phyloP scores from a whole-genome alignment of 2,888 invertebrate genomes.

The Rotaria socialis region DNA sequence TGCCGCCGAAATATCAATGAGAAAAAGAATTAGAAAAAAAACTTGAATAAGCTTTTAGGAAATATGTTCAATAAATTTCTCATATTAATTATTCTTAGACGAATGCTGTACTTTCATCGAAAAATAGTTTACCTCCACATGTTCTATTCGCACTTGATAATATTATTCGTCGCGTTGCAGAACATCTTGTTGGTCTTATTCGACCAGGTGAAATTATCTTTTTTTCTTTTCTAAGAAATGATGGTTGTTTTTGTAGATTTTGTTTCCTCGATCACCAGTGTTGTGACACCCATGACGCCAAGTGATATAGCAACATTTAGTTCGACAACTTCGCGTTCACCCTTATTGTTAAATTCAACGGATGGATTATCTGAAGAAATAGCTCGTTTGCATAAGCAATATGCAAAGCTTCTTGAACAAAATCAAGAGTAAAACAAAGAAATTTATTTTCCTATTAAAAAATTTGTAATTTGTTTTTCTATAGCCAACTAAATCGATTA shows the following conservation, averaged over 20 bases:
- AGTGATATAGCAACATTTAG: not conserved
- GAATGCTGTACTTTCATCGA: not conserved
- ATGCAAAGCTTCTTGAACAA: not conserved
- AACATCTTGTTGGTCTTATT: constrained; percentile 22
- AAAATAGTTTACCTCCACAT: constrained; percentile 2
- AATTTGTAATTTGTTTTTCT: not conserved
- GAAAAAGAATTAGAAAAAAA: too few species aligned
- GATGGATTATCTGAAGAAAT: not conserved
- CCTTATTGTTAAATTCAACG: not conserved
- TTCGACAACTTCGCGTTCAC: not conserved
- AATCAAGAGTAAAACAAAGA: not conserved
- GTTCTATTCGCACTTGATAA: constrained; percentile 36
- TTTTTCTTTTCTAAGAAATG: not conserved
- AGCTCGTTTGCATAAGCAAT: not conserved
- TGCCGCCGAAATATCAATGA: too few species aligned
- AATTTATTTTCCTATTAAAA: not conserved
- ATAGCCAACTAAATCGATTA: not conserved
- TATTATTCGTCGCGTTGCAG: constrained; percentile 21
- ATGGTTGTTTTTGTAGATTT: not conserved
- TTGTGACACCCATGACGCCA: not conserved
- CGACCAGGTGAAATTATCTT: constrained; percentile 6
- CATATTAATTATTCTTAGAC: not conserved
- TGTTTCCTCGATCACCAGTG: not conserved
- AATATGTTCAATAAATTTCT: too few species aligned
- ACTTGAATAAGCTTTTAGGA: too few species aligned